phyloP scores from a whole-genome alignment of 37 sponge, comb jelly and placozoan genomes.

The Petrosia ficiformis region DNA sequence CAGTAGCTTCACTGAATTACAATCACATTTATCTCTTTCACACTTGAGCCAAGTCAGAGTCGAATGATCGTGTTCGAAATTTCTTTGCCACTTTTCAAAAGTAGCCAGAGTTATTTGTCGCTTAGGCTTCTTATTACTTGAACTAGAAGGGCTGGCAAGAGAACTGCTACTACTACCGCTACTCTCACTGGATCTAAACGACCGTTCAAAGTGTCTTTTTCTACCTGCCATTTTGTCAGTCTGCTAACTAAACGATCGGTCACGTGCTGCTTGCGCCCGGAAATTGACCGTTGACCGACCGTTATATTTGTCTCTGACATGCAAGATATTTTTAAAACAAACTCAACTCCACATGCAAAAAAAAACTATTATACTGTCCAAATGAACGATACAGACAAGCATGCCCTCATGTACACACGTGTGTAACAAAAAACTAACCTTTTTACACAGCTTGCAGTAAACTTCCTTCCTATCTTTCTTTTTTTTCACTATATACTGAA shows the following conservation, averaged over 20 bases:
- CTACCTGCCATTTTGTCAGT: not conserved
- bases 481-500: no score
- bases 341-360: no score
- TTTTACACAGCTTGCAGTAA: no score
- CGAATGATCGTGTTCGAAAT: constrained; percentile 25
- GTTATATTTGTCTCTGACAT: not conserved
- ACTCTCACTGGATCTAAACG: no score
- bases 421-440: no score
- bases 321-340: no score
- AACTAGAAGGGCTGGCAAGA: no score
- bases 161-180: not conserved
- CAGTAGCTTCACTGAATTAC: constrained; percentile 21
- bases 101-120: constrained; percentile 36
- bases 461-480: no score
- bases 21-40: constrained; percentile 19
- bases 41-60: constrained; percentile 44
- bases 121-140: constrained; percentile 7
- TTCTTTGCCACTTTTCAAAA: constrained; percentile 48
- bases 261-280: not conserved
- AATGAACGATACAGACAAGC: no score
- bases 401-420: no score
- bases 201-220: not conserved
- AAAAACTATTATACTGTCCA: no score
- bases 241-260: not conserved
- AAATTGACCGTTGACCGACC: not conserved